Conservation (phyloP, 2,113 vertebrate species). For the Daubentonia madagascariensis region DNA sequence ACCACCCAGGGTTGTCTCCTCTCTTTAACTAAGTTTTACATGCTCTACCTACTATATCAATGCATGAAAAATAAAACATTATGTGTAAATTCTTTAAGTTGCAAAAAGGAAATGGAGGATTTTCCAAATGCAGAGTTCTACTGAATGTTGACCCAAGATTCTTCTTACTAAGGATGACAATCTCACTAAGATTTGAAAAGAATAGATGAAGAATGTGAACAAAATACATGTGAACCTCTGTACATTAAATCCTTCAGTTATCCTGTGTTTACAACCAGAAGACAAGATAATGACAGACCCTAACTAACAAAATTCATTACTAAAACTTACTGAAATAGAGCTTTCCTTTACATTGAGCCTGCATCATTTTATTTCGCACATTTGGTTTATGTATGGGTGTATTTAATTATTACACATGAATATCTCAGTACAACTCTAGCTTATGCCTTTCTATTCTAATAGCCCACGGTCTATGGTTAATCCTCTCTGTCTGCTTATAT, state of each 20-base stretch:
- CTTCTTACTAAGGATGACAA: conserved; percentile 46
- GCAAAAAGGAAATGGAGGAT: conserved; percentile 62
- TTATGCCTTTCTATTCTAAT: not conserved
- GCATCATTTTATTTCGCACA: conserved; percentile 32
- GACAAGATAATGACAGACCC: not conserved
- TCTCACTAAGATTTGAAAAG: conserved; percentile 50
- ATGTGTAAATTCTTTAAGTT: not conserved
- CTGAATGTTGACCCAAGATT: conserved; percentile 26
- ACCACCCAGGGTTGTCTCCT: conserved; percentile 50
- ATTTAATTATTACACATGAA: conserved; percentile 5
- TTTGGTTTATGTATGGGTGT: not conserved
- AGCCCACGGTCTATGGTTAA: not conserved
- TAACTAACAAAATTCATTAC: conserved; percentile 36
- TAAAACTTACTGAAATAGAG: conserved; percentile 25
- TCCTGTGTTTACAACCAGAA: conserved; percentile 52
- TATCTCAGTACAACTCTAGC: not conserved
- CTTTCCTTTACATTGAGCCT: conserved; percentile 41
- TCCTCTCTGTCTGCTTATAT: not conserved
- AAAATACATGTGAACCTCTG: conserved; percentile 52
- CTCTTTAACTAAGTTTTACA: conserved; percentile 52
- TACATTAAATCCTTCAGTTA: conserved; percentile 55
- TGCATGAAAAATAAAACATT: not conserved
- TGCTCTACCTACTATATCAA: conserved; percentile 37
- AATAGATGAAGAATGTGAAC: conserved; percentile 51
- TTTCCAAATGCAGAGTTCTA: conserved; percentile 47